These are phyloP conservation scores for Hyppa rectilinea DNA, from an alignment of 2,888 invertebrate species.

Conservation along the genomic window DNA sequence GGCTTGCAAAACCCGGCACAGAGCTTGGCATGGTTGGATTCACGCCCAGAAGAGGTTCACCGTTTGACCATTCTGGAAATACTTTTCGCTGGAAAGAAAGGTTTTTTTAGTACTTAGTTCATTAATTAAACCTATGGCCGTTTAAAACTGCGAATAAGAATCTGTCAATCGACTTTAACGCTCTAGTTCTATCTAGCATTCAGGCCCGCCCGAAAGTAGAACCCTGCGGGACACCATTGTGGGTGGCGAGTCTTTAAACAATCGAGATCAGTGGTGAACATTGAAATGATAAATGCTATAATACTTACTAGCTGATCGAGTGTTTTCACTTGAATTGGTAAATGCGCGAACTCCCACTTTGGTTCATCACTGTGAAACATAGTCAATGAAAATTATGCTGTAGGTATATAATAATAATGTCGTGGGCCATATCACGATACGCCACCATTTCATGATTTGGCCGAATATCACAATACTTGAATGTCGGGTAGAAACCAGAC, in stretches of 20 bases:
- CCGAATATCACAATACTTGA: too few species aligned
- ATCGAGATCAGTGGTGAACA: background rate
- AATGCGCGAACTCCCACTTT: constrained; percentile 96
- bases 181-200: background rate
- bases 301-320: constrained; percentile 95
- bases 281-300: background rate
- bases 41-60: constrained; percentile 94
- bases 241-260: too few species aligned
- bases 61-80: constrained; percentile 93
- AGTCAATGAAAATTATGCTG: background rate
- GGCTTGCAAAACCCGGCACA: constrained; percentile 89
- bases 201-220: background rate
- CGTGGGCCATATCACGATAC: too few species aligned
- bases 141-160: background rate
- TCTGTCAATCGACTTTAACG: background rate
- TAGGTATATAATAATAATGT: too few species aligned
- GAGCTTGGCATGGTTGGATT: constrained; percentile 91
- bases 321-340: constrained; percentile 96
- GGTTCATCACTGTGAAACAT: constrained; percentile 91
- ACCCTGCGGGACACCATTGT: constrained; percentile 4
- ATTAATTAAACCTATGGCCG: background rate
- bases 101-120: too few species aligned
- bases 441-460: too few species aligned
- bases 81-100: constrained; percentile 90
- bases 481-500: too few species aligned